Conservation (phyloP, 2,888 invertebrate species). For the Ormia ochracea region DNA sequence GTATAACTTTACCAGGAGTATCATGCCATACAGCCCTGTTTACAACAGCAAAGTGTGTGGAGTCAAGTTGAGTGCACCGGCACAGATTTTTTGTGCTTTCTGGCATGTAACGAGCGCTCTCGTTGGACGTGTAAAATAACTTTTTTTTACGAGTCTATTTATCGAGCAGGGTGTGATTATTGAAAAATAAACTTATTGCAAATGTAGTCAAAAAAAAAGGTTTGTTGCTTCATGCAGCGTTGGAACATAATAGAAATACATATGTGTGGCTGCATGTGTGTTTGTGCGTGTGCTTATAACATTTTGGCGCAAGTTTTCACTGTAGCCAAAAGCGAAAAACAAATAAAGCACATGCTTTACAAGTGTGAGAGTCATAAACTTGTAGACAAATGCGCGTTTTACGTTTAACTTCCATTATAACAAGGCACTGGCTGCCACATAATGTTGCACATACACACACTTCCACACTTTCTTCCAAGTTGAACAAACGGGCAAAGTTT, state of each 20-base stretch:
- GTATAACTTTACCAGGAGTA: slow-evolving; percentile 29
- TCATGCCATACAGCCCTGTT: slow-evolving; percentile 24
- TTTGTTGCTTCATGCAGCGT: slow-evolving; percentile 33
- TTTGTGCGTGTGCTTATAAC: neutral
- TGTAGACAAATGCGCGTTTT: slow-evolving; percentile 58
- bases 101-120: slow-evolving; percentile 1
- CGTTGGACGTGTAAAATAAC: slow-evolving; percentile 18
- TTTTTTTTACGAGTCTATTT: neutral
- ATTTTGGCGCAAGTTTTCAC: slow-evolving; percentile 6
- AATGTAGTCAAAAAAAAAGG: slow-evolving; percentile 50
- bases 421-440: slow-evolving; percentile 36
- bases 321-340: neutral
- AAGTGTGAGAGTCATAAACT: slow-evolving; percentile 59
- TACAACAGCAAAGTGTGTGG: neutral
- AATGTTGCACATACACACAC: slow-evolving; percentile 15
- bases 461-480: neutral
- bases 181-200: slow-evolving; percentile 45
- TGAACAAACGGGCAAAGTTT: neutral
- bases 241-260: slow-evolving; percentile 17
- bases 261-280: neutral
- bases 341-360: slow-evolving; percentile 18
- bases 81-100: slow-evolving; percentile 31
- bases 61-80: slow-evolving; percentile 32
- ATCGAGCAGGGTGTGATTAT: slow-evolving; percentile 21
- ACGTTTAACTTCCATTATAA: slow-evolving; percentile 39